phyloP scores from a whole-genome alignment of 2,888 invertebrate genomes.

The Drosophila bunnanda region DNA sequence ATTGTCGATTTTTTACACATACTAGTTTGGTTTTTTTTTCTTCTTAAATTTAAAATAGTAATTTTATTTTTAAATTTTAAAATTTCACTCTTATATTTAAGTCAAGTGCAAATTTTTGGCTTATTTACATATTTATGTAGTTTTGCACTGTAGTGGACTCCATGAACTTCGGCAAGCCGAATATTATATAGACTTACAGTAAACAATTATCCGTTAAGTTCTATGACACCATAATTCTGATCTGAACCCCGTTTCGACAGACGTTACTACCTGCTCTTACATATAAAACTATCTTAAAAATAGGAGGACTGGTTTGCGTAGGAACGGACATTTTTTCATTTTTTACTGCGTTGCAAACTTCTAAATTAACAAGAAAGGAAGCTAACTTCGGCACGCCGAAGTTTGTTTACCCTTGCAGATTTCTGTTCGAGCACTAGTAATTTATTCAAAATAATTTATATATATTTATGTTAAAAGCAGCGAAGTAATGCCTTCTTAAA shows the following conservation, averaged over 20 bases:
- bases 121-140: slow-evolving; percentile 19
- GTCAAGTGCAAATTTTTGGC: slow-evolving; percentile 5
- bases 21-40: slow-evolving; percentile 3
- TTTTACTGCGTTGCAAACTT: too few species aligned
- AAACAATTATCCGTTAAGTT: background rate
- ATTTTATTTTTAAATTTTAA: slow-evolving; percentile 8
- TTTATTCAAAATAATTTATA: too few species aligned
- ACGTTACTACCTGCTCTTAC: too few species aligned
- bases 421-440: too few species aligned
- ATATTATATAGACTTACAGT: background rate
- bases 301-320: too few species aligned
- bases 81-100: slow-evolving; percentile 9
- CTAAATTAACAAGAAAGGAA: too few species aligned
- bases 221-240: background rate
- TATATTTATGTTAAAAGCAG: too few species aligned
- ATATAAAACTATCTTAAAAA: too few species aligned
- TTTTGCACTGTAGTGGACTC: slow-evolving; percentile 30
- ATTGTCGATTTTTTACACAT: slow-evolving; percentile 21
- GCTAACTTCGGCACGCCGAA: too few species aligned
- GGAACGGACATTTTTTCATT: too few species aligned
- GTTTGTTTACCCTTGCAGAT: too few species aligned
- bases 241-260: background rate
- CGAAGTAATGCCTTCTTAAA: too few species aligned
- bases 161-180: background rate
- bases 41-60: background rate